A percentile compares a stretch with the other conserved stretches of the same genome.
Evolutionary conservation across 2,888 invertebrate genomes (phyloP).

Genomic region (Ectemnius lituratus): DNA sequence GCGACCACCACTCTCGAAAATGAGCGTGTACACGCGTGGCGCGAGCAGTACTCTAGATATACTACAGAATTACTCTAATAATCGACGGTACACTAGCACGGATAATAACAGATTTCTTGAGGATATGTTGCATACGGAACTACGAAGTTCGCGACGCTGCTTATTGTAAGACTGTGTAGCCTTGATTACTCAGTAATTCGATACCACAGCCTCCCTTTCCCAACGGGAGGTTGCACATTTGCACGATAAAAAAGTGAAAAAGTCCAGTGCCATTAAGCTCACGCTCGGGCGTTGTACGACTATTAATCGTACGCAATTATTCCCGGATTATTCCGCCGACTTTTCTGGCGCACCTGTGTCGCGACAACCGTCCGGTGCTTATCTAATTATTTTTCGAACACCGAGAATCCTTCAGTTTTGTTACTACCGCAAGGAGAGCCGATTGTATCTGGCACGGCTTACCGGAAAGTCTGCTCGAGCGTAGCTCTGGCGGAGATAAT

Average conservation of each 20-base stretch:
- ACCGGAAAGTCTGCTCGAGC: neutral
- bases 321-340: neutral
- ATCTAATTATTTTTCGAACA: neutral
- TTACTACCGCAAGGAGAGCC: neutral
- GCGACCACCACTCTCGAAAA: constrained; percentile 32
- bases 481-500: neutral
- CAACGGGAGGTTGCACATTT: neutral
- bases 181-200: constrained; percentile 27
- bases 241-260: neutral
- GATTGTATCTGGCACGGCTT: neutral
- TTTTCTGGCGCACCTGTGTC: neutral
- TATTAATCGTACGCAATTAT: constrained; percentile 6
- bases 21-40: constrained; percentile 21
- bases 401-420: neutral
- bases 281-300: neutral
- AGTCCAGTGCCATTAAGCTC: neutral
- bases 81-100: constrained; percentile 35
- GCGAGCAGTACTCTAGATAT: constrained; percentile 12
- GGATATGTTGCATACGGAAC: constrained; percentile 16
- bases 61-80: constrained; percentile 47
- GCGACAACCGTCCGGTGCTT: neutral
- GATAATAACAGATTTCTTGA: constrained; percentile 45
- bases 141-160: constrained; percentile 22
- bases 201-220: constrained; percentile 14
- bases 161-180: constrained; percentile 41